Base-by-base conservation (phyloP, 2,797 vertebrate genomes). In the Luscinia luscinia region DNA sequence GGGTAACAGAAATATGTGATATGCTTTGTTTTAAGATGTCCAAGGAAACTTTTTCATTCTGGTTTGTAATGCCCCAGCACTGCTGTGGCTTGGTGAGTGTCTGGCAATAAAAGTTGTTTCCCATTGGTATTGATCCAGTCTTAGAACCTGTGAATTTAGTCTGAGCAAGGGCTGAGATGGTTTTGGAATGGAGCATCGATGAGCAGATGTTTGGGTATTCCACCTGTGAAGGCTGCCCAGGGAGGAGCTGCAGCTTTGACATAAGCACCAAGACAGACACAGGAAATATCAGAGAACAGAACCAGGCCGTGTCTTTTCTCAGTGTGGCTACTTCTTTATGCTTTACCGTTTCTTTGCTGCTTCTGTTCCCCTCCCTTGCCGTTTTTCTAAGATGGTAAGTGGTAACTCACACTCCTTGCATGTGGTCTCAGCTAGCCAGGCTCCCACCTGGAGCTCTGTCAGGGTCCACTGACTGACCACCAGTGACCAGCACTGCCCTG, bases 321-420 rank as follows among this genome's bases (percentile, higher is more conserved):
- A 6, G 2, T 30, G 6, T 32, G 11, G 24, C 61, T 64, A 0
- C 24, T 70, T 73, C 32, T 21, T 81, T 38, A 19, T 24, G 5
- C 2, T 48, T 62, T 32, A 27, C 28, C 18, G 21, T 34, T n/a
- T n/a, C 32, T 63, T 68, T 74, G 38, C 59, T 58, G 38, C 45
- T 75, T 45, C 49, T 58, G 1, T 62, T n/a, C 10, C 22, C 2
- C 26, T 70, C 23, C 12, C 30, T 64, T 23, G 15, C n/a, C 41
- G 6, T 32, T 28, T 61, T 3, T 15, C 6, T 7, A 0, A 64
- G 38, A 4, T 11, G 26, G 26, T n/a, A 20, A 8, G 70, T 1
- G 48, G 52, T 69, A 30, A 43, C 7, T 72, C 9, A 1, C 13
- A 0, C 22, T 62, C 21, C 49, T 34, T 23, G 22, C 11, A 0